phyloP scores from a whole-genome alignment of 2,113 vertebrate genomes.

The Myocastor coypus region DNA sequence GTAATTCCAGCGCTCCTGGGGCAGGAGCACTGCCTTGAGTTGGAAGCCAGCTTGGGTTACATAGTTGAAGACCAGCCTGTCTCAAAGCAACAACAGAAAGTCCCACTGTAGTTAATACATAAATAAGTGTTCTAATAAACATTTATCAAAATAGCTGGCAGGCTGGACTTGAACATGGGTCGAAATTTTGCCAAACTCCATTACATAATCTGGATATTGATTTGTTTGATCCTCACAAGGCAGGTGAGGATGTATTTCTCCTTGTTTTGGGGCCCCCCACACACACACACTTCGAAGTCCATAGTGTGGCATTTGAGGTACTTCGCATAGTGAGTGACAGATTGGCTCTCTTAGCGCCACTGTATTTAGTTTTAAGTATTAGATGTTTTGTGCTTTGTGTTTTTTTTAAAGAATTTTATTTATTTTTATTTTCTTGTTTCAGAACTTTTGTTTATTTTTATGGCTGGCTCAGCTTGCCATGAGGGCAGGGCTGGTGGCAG shows the following conservation, averaged over 20 bases:
- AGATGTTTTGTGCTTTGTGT: too few species aligned
- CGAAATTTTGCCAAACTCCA: neutral
- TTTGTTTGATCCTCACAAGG: neutral
- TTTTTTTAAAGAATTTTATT: too few species aligned
- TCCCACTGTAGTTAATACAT: neutral
- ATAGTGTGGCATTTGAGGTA: neutral
- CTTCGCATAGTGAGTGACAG: neutral
- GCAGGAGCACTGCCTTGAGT: neutral
- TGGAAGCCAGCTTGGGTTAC: neutral
- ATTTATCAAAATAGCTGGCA: neutral
- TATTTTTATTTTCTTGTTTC: too few species aligned
- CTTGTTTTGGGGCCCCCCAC: too few species aligned
- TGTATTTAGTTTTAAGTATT: too few species aligned
- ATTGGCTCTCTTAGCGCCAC: neutral
- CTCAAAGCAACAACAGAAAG: neutral
- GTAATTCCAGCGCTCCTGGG: neutral
- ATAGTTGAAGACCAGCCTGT: neutral
- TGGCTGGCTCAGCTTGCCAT: too few species aligned
- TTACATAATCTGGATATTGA: neutral
- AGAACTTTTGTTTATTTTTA: too few species aligned
- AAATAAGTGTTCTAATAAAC: neutral
- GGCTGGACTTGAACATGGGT: neutral
- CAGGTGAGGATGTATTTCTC: neutral
- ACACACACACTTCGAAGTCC: neutral
- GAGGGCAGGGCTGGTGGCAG: too few species aligned